Evolutionary conservation across 2,113 vertebrate species (phyloP).

Genomic region (Pardalotus punctatus): DNA sequence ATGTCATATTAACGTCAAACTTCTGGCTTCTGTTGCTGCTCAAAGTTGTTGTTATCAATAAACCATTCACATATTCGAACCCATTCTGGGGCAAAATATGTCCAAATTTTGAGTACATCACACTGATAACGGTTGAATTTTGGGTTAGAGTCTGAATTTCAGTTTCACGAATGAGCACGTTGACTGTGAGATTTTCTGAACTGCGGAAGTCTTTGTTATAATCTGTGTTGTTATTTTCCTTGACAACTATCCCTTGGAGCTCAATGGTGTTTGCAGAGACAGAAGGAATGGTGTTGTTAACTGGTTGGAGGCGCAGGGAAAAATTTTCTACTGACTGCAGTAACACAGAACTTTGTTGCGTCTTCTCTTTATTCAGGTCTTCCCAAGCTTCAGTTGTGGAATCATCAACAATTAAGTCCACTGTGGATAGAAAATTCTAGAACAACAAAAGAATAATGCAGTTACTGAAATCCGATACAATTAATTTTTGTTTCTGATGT

Average conservation of each 20-base stretch:
- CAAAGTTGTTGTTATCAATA: slow-evolving; percentile 76
- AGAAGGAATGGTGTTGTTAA: neutral
- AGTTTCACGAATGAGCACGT: slow-evolving; percentile 11
- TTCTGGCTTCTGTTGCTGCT: neutral
- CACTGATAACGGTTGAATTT: slow-evolving; percentile 51
- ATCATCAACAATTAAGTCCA: slow-evolving; percentile 66
- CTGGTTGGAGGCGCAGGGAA: slow-evolving; percentile 1
- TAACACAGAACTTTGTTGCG: slow-evolving; percentile 42
- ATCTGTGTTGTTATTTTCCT: neutral
- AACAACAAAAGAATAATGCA: slow-evolving; percentile 37
- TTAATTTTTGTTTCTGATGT: neutral
- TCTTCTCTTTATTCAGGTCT: neutral
- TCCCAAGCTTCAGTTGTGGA: slow-evolving; percentile 22
- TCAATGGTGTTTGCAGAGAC: slow-evolving; percentile 54
- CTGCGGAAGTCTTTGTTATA: slow-evolving; percentile 56
- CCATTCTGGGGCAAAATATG: slow-evolving; percentile 16
- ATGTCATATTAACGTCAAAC: slow-evolving; percentile 70
- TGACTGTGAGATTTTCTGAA: slow-evolving; percentile 40
- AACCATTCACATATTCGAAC: neutral
- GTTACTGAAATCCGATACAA: neutral
- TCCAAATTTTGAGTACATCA: slow-evolving; percentile 73
- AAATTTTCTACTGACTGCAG: slow-evolving; percentile 76
- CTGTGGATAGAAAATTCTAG: slow-evolving; percentile 77
- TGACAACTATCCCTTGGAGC: slow-evolving; percentile 48
- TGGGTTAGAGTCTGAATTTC: slow-evolving; percentile 5